Conservation (phyloP, 37 sponge, comb jelly and placozoan species). For the Spongilla lacustris region DNA sequence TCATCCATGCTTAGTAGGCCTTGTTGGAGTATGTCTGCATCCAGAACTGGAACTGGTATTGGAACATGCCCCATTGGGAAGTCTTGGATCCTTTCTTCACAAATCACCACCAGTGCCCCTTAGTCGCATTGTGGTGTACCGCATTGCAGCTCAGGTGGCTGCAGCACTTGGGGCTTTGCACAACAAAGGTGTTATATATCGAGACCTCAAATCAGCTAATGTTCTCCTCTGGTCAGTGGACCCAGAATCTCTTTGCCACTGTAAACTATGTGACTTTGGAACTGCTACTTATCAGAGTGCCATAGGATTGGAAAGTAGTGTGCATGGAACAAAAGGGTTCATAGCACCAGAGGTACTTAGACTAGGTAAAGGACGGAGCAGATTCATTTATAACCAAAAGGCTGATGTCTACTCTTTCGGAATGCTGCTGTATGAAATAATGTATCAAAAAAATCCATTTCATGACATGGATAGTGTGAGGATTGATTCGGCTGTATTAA, state of each 20-base stretch:
- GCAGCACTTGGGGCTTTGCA: slow-evolving; percentile 60
- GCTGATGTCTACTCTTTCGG: slow-evolving; percentile 65
- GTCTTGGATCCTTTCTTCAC: slow-evolving; percentile 24
- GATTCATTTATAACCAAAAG: slow-evolving; percentile 34
- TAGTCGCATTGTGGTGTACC: slow-evolving; percentile 43
- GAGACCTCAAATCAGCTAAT: slow-evolving; percentile 72
- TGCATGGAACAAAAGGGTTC: slow-evolving; percentile 74
- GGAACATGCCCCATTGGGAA: slow-evolving; percentile 70
- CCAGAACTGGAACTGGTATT: slow-evolving; percentile 60
- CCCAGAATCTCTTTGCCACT: slow-evolving; percentile 39
- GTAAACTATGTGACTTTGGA: slow-evolving; percentile 72
- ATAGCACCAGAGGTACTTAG: slow-evolving; percentile 54
- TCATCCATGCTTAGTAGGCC: slow-evolving; percentile 61
- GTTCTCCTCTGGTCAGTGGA: slow-evolving; percentile 70
- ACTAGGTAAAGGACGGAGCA: background rate
- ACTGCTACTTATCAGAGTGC: slow-evolving; percentile 50
- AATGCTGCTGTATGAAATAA: slow-evolving; percentile 70
- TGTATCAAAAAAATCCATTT: slow-evolving; percentile 49
- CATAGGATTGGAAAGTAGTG: slow-evolving; percentile 32
- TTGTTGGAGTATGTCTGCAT: slow-evolving; percentile 55
- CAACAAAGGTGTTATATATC: slow-evolving; percentile 41
- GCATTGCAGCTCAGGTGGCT: slow-evolving; percentile 68
- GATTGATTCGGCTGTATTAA: slow-evolving; percentile 28
- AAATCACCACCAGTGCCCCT: slow-evolving; percentile 23
- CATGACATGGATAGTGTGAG: background rate